Evolutionary conservation across 2,113 vertebrate species (phyloP).

Genomic region (Axis porcinus): DNA sequence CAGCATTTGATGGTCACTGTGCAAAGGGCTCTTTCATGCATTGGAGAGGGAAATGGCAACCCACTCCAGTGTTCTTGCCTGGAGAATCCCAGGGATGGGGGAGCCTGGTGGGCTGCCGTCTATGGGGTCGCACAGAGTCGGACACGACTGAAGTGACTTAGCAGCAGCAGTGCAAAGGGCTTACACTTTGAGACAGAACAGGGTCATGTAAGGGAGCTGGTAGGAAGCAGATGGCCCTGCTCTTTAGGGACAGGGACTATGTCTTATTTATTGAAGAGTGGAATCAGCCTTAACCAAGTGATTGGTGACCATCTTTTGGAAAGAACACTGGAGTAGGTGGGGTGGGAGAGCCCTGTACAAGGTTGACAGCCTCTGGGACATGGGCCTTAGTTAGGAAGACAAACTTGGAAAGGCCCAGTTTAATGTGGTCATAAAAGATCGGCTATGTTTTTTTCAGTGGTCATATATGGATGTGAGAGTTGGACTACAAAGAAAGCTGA

Average conservation of each 20-base stretch:
- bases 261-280: not conserved
- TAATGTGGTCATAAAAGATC: not conserved
- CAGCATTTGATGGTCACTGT: not conserved
- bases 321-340: not conserved
- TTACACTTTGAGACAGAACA: not conserved
- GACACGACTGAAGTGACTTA: too few relatives aligned
- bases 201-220: not conserved
- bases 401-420: not conserved
- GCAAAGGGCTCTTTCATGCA: not conserved
- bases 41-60: too few relatives aligned
- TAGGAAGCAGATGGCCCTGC: not conserved
- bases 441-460: too few relatives aligned
- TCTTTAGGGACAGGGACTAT: not conserved
- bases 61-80: too few relatives aligned
- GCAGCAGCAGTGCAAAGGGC: not conserved
- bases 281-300: not conserved
- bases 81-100: too few relatives aligned
- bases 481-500: too few relatives aligned
- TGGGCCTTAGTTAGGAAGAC: not conserved
- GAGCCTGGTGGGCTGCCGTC: too few relatives aligned
- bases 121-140: too few relatives aligned
- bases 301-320: not conserved
- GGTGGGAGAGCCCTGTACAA: not conserved
- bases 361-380: not conserved
- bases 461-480: too few relatives aligned